Base-by-base conservation (phyloP, 1,140 invertebrate genomes). In the Anastrepha ludens region DNA sequence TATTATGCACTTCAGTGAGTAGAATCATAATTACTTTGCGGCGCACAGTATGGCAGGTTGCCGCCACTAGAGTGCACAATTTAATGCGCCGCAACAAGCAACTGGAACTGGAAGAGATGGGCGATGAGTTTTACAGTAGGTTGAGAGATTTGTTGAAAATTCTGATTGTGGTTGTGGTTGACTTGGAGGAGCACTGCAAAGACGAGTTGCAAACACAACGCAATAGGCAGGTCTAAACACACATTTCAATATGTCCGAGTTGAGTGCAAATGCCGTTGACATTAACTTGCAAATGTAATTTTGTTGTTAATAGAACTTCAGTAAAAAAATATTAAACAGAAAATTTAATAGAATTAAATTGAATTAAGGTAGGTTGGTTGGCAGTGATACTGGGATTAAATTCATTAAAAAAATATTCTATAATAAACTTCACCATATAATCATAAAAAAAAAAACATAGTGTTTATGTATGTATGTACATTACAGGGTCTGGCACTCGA, bases 1-100 rank as follows among this genome's bases (percentile, higher is more conserved):
- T 85, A 85, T 74, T 74, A 74, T 85, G 81, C 81, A 85, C 81
- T 85, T 44, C 50, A 59, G 50, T 85, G 81, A 59, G 50, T 85
- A 50, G 50, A 85, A 85, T 85, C 81, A 85, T 85, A 85, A 85
- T 85, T 85, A 62, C 81, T 62, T 41, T 3, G 59, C 20, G 81
- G 5, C 67, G 13, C 67, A 44, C 39, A 41, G 39, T 11, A 67
- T 7, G 41, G 41, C 64, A 64, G 13, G 29, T 11, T 3, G 8
- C 20, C 11, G 64, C 15, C 67, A 47, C 67, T 3, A 39, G 41
- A 74, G 39, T n/a, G 67, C 67, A 74, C 13, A 74, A 44, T 41
- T 67, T 41, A 2, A 67, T 39, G 39, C 41, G 67, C 67, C 39
- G 67, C 67, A 47, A 47, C 41, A 74, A 47, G 47, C 41, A 74